Conservation (phyloP, 2,888 invertebrate genomes). For the Nemotelus pantherinus region DNA sequence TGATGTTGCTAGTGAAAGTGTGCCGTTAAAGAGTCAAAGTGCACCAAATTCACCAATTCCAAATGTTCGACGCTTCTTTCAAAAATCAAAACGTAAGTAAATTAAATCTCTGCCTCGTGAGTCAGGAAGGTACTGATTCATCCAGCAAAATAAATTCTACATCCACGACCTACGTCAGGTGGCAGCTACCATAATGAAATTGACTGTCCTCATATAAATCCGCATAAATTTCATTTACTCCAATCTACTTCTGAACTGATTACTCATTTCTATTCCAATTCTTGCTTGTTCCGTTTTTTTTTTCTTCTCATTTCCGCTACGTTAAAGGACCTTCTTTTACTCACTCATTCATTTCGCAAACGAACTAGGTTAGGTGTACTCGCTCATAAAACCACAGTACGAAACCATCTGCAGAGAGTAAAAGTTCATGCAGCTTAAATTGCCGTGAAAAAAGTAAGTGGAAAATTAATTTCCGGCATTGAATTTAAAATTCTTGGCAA, state of each 20-base stretch:
- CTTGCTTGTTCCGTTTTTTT: background rate
- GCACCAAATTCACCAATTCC: conserved; percentile 11
- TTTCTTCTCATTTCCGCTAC: background rate
- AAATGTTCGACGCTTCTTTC: conserved; percentile 16
- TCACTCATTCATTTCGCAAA: conserved; percentile 12
- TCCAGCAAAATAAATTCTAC: no score
- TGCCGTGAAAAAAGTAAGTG: conserved; percentile 37
- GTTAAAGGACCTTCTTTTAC: background rate
- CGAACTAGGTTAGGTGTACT: background rate
- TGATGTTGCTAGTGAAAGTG: background rate
- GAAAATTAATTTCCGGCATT: conserved; percentile 51
- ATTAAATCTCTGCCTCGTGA: background rate
- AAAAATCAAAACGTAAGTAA: conserved; percentile 21
- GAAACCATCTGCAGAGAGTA: no score
- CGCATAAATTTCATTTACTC: no score
- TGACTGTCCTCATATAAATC: background rate
- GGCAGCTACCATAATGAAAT: background rate
- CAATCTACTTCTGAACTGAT: background rate
- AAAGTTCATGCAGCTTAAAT: background rate
- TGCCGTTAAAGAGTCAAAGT: background rate
- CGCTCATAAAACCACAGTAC: no score
- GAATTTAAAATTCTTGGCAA: conserved; percentile 49
- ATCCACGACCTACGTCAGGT: no score
- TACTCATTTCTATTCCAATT: background rate
- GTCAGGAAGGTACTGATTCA: no score